Conservation (phyloP, 2,888 invertebrate species). For the Cerastoderma edule region DNA sequence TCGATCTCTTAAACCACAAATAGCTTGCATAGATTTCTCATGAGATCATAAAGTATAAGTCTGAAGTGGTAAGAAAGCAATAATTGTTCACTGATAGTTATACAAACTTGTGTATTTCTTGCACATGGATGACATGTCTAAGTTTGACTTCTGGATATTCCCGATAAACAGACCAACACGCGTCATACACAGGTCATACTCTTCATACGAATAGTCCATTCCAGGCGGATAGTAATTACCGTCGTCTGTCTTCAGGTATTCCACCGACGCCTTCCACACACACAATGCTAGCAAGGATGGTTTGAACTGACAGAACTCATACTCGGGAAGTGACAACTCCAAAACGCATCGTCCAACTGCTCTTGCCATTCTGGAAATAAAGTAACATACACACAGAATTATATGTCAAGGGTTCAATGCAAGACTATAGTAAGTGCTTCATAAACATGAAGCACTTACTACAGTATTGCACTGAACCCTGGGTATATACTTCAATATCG, state of each 20-base stretch:
- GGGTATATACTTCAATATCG: neutral
- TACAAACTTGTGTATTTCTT: conserved; percentile 62
- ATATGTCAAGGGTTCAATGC: neutral
- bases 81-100: too few relatives aligned
- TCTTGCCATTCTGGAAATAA: conserved; percentile 65
- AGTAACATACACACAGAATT: neutral
- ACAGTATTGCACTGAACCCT: neutral
- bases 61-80: too few relatives aligned
- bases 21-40: too few relatives aligned
- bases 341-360: conserved; percentile 66
- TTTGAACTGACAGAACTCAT: conserved; percentile 70
- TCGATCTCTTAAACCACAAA: too few relatives aligned
- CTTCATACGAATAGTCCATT: conserved; percentile 43
- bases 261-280: conserved; percentile 67
- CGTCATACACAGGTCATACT: conserved; percentile 59
- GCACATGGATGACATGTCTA: conserved; percentile 61
- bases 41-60: too few relatives aligned
- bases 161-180: conserved; percentile 65
- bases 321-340: conserved; percentile 74
- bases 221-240: conserved; percentile 62
- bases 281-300: conserved; percentile 74
- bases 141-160: conserved; percentile 61
- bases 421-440: neutral
- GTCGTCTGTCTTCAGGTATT: conserved; percentile 60
- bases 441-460: neutral